phyloP scores from a whole-genome alignment of 1,140 invertebrate genomes.

The Sipha flava region DNA sequence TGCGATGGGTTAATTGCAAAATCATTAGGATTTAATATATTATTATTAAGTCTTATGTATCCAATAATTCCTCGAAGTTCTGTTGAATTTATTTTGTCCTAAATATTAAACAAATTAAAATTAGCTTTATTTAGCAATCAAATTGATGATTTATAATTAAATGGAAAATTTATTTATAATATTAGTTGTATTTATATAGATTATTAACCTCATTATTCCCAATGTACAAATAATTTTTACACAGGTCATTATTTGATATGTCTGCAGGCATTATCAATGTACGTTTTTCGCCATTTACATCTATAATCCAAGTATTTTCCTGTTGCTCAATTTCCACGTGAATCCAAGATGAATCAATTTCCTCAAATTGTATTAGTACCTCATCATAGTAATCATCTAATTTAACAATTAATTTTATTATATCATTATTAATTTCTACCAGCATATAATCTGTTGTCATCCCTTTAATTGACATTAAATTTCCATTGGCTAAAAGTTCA shows the following conservation, averaged over 20 bases:
- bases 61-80: constrained; percentile 1
- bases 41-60: neutral
- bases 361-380: neutral
- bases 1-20: neutral
- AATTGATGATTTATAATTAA: too few relatives aligned
- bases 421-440: neutral
- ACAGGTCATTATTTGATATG: neutral
- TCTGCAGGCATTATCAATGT: neutral
- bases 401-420: neutral
- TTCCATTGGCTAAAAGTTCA: neutral
- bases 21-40: constrained; percentile 19
- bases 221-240: neutral
- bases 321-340: constrained; percentile 1
- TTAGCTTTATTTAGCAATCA: neutral
- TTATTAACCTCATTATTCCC: neutral
- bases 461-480: neutral
- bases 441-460: neutral
- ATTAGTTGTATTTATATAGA: neutral
- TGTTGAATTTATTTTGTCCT: neutral
- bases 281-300: neutral
- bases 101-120: neutral
- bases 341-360: constrained; percentile 13
- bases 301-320: neutral
- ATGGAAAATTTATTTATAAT: too few relatives aligned
- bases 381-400: constrained; percentile 22